Percentiles rank a stretch among this genome's conserved stretches.
Conservation (phyloP, 2,797 vertebrate species). For the Anguilla anguilla region DNA sequence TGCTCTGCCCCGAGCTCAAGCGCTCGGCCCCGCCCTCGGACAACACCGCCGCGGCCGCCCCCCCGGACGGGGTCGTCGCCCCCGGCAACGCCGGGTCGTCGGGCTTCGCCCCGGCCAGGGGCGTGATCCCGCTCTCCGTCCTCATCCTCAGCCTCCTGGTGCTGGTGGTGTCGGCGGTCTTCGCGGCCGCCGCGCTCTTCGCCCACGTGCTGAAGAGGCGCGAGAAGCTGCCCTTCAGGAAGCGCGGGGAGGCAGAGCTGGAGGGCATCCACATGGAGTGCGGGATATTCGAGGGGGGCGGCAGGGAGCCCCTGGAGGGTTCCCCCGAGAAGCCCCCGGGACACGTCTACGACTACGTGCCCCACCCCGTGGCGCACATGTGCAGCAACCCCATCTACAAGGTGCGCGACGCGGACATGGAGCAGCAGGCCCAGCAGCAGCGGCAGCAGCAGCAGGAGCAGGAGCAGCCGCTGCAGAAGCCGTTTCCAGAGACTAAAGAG, state of each 20-base stretch:
- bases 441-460: background rate
- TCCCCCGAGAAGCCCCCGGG: slow-evolving; percentile 87
- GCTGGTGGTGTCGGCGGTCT: slow-evolving; percentile 90
- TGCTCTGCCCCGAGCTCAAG: slow-evolving; percentile 87
- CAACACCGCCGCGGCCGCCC: slow-evolving; percentile 44
- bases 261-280: slow-evolving; percentile 91
- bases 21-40: slow-evolving; percentile 76
- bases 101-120: slow-evolving; percentile 75
- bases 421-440: slow-evolving; percentile 53
- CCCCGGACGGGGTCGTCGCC: slow-evolving; percentile 72
- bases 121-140: slow-evolving; percentile 88
- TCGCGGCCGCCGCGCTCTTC: slow-evolving; percentile 88
- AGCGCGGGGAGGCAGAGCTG: slow-evolving; percentile 86
- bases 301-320: slow-evolving; percentile 62
- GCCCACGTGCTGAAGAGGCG: slow-evolving; percentile 87
- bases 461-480: slow-evolving; percentile 56
- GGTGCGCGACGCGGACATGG: slow-evolving; percentile 86
- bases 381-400: slow-evolving; percentile 98
- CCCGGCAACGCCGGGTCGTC: slow-evolving; percentile 78
- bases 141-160: slow-evolving; percentile 92
- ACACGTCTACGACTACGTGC: slow-evolving; percentile 95
- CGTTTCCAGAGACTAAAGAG: slow-evolving; percentile 83
- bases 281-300: slow-evolving; percentile 84
- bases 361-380: slow-evolving; percentile 95
- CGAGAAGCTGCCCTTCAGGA: slow-evolving; percentile 87